These are phyloP conservation scores for Phyllotreta cruciferae DNA, from an alignment of 2,888 invertebrate species.

Conservation along the genomic window DNA sequence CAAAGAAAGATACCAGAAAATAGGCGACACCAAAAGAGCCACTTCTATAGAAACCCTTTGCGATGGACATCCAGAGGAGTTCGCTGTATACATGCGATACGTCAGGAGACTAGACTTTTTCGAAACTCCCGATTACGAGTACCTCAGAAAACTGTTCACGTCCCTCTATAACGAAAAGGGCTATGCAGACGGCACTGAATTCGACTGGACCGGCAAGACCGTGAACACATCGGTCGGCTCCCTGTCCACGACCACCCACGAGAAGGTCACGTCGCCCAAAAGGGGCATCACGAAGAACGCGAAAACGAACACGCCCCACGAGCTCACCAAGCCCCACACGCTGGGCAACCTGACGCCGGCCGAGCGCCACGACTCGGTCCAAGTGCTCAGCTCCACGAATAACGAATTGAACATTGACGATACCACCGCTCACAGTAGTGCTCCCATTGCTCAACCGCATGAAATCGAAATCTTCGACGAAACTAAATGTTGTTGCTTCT, in stretches of 20 bases:
- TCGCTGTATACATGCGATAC: slow-evolving; percentile 97
- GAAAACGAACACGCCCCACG: slow-evolving; percentile 82
- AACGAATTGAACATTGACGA: slow-evolving; percentile 95
- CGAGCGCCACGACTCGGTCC: slow-evolving; percentile 96
- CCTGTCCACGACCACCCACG: slow-evolving; percentile 89
- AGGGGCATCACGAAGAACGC: slow-evolving; percentile 63
- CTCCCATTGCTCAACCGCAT: slow-evolving; percentile 91
- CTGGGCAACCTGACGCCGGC: slow-evolving; percentile 90
- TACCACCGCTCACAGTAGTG: slow-evolving; percentile 96
- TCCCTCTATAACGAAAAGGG: slow-evolving; percentile 88
- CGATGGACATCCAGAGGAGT: slow-evolving; percentile 91
- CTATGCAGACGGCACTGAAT: slow-evolving; percentile 88
- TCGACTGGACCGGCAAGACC: slow-evolving; percentile 92
- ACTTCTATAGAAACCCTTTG: slow-evolving; percentile 96
- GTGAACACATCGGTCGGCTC: slow-evolving; percentile 89
- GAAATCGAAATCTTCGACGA: slow-evolving; percentile 96
- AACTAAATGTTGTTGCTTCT: slow-evolving; percentile 98
- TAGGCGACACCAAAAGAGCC: slow-evolving; percentile 99
- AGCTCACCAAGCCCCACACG: slow-evolving; percentile 82
- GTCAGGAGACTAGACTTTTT: slow-evolving; percentile 97
- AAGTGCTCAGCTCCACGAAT: slow-evolving; percentile 98
- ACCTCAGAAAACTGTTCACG: slow-evolving; percentile 93
- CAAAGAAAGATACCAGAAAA: slow-evolving; percentile 99
- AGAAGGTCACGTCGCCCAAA: slow-evolving; percentile 89
- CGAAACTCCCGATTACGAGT: slow-evolving; percentile 99